phyloP scores from a whole-genome alignment of 2,888 invertebrate genomes.

The Tyria jacobaeae region DNA sequence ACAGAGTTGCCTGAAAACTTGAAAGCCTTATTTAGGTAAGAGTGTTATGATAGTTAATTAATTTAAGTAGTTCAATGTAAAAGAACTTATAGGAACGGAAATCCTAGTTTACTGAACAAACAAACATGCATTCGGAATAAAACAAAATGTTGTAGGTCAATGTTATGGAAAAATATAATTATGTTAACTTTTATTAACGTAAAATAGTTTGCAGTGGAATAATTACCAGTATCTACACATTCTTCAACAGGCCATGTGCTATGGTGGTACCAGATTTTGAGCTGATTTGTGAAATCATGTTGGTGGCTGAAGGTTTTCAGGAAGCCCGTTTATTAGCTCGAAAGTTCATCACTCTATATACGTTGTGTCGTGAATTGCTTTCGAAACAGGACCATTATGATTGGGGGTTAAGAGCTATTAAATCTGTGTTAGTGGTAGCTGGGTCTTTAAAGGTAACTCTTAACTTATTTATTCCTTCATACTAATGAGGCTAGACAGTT shows the following conservation, averaged over 20 bases:
- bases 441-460: conserved; percentile 92
- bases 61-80: too few relatives aligned
- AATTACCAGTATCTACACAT: neutral
- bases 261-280: conserved; percentile 99
- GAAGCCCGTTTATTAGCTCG: conserved; percentile 95
- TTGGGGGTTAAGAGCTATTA: conserved; percentile 98
- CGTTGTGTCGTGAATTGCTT: conserved; percentile 94
- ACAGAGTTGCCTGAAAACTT: conserved; percentile 95
- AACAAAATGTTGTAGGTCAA: too few relatives aligned
- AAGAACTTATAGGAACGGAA: too few relatives aligned
- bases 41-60: neutral
- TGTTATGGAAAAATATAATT: too few relatives aligned
- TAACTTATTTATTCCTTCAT: too few relatives aligned
- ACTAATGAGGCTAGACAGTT: too few relatives aligned
- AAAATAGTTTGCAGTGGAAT: too few relatives aligned
- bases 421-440: conserved; percentile 97
- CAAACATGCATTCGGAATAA: too few relatives aligned
- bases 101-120: too few relatives aligned
- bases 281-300: conserved; percentile 98
- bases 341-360: conserved; percentile 97
- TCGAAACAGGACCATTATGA: conserved; percentile 99
- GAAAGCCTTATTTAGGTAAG: conserved; percentile 88
- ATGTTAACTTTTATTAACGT: too few relatives aligned
- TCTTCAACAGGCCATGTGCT: conserved; percentile 92
- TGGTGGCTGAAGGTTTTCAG: conserved; percentile 97